Percentiles rank a stretch among this genome's conserved stretches.
These are phyloP conservation scores for Amorpha juglandis DNA, from an alignment of 2,888 invertebrate species.

Conservation along the genomic window DNA sequence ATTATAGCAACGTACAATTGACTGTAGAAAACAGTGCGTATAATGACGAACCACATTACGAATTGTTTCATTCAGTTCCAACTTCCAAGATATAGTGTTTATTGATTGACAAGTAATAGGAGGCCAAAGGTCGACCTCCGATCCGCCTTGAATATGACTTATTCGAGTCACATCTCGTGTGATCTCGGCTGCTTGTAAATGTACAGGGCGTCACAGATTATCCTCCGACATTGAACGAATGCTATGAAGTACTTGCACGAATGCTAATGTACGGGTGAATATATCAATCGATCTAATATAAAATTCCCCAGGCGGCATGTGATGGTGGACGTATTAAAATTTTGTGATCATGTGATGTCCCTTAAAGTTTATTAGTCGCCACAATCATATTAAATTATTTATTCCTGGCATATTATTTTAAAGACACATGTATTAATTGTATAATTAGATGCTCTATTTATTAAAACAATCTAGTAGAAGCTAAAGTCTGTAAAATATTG, in stretches of 20 bases:
- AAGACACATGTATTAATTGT: too few species aligned
- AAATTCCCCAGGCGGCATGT: conserved; percentile 39
- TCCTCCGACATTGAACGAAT: conserved; percentile 67
- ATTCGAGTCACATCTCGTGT: conserved; percentile 56
- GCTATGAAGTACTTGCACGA: conserved; percentile 48
- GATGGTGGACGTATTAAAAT: conserved; percentile 12
- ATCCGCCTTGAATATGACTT: conserved; percentile 47
- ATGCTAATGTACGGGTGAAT: conserved; percentile 54
- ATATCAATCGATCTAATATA: conserved; percentile 51
- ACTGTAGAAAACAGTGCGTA: conserved; percentile 36
- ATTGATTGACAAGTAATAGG: conserved; percentile 33
- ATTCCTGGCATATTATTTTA: too few species aligned
- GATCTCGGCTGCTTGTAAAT: conserved; percentile 45
- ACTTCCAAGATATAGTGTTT: conserved; percentile 10
- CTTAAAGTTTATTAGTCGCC: not conserved
- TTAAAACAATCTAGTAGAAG: too few species aligned
- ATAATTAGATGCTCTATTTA: too few species aligned
- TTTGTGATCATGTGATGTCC: not conserved
- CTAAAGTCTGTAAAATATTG: too few species aligned
- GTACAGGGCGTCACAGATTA: conserved; percentile 62
- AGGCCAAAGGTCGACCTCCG: conserved; percentile 51
- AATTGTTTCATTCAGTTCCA: conserved; percentile 13
- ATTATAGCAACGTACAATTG: conserved; percentile 57
- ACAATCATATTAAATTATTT: too few species aligned
- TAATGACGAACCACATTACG: conserved; percentile 26